These are phyloP conservation scores for Mamestra configurata DNA, from an alignment of 1,140 invertebrate species.

Conservation along the genomic window DNA sequence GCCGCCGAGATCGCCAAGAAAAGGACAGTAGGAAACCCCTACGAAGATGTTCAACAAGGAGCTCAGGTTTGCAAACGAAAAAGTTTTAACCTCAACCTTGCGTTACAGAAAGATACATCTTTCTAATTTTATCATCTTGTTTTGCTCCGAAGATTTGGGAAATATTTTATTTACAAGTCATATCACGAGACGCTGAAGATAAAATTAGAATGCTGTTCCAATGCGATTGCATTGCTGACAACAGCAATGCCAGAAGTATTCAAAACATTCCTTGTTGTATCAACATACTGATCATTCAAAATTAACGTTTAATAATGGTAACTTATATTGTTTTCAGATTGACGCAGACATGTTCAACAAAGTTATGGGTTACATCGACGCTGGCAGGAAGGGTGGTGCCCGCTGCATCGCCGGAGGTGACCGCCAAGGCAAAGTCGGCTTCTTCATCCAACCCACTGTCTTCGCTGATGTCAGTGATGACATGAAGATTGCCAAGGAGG, in stretches of 20 bases:
- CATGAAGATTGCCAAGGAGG: constrained; percentile 94
- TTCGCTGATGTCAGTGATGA: constrained; percentile 94
- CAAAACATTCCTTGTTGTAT: too few species aligned
- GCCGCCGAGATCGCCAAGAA: constrained; percentile 90
- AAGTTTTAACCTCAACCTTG: not conserved
- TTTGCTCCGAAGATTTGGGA: too few species aligned
- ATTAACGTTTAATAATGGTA: not conserved
- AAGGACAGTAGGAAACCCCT: constrained; percentile 94
- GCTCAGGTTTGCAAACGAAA: constrained; percentile 91
- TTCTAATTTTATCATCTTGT: too few species aligned
- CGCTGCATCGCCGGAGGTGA: constrained; percentile 91
- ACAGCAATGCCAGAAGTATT: too few species aligned
- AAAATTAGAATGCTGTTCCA: too few species aligned
- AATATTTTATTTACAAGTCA: too few species aligned
- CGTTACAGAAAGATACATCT: too few species aligned
- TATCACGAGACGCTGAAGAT: too few species aligned
- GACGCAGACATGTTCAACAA: constrained; percentile 91
- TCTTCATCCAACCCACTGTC: constrained; percentile 94
- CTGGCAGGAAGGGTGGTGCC: constrained; percentile 93
- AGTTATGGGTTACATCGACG: constrained; percentile 91
- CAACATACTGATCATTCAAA: too few species aligned
- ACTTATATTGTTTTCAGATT: constrained; percentile 85
- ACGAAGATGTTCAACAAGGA: constrained; percentile 91
- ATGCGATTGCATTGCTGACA: too few species aligned
- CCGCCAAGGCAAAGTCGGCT: constrained; percentile 90